Percentiles rank a stretch among this genome's conserved stretches.
These are phyloP conservation scores for Geotrypetes seraphini DNA, from an alignment of 2,797 vertebrate genomes.

Conservation along the genomic window DNA sequence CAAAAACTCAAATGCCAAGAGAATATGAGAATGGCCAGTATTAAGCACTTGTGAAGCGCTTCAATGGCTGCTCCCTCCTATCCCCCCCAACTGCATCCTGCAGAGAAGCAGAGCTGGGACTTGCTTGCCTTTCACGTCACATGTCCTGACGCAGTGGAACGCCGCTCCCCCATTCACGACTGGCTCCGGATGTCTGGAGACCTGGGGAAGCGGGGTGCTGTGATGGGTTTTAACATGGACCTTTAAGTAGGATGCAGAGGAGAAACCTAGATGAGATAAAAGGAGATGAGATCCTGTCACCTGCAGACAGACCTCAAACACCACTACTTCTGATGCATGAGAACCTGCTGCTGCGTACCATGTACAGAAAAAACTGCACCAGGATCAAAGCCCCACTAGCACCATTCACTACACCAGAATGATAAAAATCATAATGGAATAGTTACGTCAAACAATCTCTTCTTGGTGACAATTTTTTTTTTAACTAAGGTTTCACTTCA, in stretches of 20 bases:
- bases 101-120: constrained; percentile 45
- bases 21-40: too few relatives aligned
- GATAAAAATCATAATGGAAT: too few relatives aligned
- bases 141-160: constrained; percentile 97
- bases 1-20: too few relatives aligned
- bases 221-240: constrained; percentile 99
- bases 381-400: too few relatives aligned
- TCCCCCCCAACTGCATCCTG: constrained; percentile 11
- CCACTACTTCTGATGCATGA: constrained; percentile 29
- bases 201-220: constrained; percentile 81
- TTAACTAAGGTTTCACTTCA: too few relatives aligned
- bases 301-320: constrained; percentile 51
- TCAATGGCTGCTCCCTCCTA: not conserved
- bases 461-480: too few relatives aligned
- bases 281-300: constrained; percentile 69
- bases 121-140: constrained; percentile 98
- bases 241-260: constrained; percentile 99
- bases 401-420: too few relatives aligned
- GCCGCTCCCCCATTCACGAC: constrained; percentile 94
- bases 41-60: too few relatives aligned
- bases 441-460: too few relatives aligned
- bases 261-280: constrained; percentile 95
- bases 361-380: too few relatives aligned
- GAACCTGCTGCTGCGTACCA: too few relatives aligned
- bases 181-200: constrained; percentile 87